Base-by-base conservation (phyloP, 1,140 invertebrate species). In the Lordiphosa collinella region DNA sequence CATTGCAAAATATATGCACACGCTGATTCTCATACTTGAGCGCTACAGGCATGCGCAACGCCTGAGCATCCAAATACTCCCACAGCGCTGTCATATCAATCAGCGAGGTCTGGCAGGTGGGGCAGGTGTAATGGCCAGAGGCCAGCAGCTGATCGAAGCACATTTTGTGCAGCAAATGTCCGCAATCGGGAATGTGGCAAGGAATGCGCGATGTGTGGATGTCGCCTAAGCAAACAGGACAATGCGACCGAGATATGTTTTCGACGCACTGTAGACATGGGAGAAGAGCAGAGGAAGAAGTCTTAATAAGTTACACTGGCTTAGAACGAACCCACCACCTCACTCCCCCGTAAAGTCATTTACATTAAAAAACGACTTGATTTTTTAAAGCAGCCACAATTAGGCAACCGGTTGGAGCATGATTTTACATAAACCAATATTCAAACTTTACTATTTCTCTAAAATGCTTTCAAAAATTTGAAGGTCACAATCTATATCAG, bases 141-240 rank as follows among this genome's bases (percentile, higher is more conserved):
- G 82, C 82, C 14, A 89, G 69, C 57, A 96, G 89, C 73, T 95
- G 93, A 75, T 95, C 93, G 86, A 95, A 96, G 89, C 95, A 96
- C 5, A 92, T 93, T 50, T 93, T 91, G 89, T 96, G 96, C 63
- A 96, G 89, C 50, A 96, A 89, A 90, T 97, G 96, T 0, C 95
- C 95, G 89, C 96, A 97, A 67, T 93, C 92, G 2, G 95, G 95
- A 89, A 97, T 95, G 89, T 96, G 94, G 88, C 95, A 95, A 14
- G 94, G 93, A 82, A 95, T 95, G 37, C 95, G 91, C 37, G 95
- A 96, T 11, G 96, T 96, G 89, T 97, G 96, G 71, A 97, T 95
- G 89, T 96, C 94, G 73, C 96, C 95, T 48, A 96, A 85, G 70
- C 96, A 97, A 25, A 97, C 94, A 1, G 96, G 94, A 88, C 96